A percentile compares a stretch with the other conserved stretches of the same genome.
Conservation (phyloP, 2,888 invertebrate genomes). For the Andrena trimmerana region DNA sequence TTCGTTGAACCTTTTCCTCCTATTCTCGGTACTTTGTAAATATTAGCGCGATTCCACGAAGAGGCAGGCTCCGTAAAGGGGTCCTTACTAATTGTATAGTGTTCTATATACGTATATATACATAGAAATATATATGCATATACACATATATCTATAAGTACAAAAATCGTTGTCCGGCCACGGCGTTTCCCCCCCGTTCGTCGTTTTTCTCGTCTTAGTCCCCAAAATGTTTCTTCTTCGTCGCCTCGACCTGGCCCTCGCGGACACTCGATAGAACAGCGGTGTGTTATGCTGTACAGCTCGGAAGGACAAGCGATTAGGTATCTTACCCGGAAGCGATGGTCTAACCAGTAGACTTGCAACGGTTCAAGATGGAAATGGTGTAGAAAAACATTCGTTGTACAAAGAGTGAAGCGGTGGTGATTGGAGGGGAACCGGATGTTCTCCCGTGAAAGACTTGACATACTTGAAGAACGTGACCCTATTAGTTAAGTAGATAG, state of each 20-base stretch:
- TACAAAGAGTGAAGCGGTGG: conserved; percentile 39
- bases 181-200: conserved; percentile 44
- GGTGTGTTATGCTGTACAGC: conserved; percentile 2
- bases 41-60: conserved; percentile 70
- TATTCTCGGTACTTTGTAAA: conserved; percentile 67
- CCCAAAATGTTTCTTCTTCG: conserved; percentile 20
- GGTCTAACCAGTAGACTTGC: background rate
- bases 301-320: conserved; percentile 35
- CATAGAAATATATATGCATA: conserved; percentile 12
- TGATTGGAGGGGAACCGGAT: conserved; percentile 11
- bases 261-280: conserved; percentile 49
- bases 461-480: conserved; percentile 48
- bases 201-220: conserved; percentile 34
- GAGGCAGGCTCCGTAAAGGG: conserved; percentile 75
- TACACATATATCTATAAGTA: conserved; percentile 61
- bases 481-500: conserved; percentile 56
- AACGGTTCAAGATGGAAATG: background rate
- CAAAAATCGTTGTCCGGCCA: conserved; percentile 66
- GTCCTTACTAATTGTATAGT: conserved; percentile 53
- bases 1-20: conserved; percentile 46
- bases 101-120: conserved; percentile 41
- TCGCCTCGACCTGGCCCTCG: conserved; percentile 53
- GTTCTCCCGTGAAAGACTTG: conserved; percentile 58
- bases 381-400: conserved; percentile 14
- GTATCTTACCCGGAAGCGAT: conserved; percentile 17